Evolutionary conservation across 2,797 vertebrate genomes (phyloP), one percentile per base, ranked within the genome.

Genomic region (Danio kyathit): DNA sequence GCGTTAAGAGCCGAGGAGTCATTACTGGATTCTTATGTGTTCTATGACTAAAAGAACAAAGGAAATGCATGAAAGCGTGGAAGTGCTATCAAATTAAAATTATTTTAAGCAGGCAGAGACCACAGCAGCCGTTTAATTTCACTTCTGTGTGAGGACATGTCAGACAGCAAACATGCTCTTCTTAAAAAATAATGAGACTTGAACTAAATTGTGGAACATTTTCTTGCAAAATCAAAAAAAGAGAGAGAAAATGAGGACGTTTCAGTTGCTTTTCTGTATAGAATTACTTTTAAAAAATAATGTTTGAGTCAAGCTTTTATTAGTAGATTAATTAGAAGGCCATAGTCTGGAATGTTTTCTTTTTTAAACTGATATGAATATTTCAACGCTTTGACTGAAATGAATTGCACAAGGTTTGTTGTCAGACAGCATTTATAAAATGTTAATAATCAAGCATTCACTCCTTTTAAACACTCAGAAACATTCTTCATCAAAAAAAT

Each of bases 51-150:
- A 74, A 74, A 59, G 71, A 60, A 74, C 71, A 74, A 74, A 60
- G 56, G 43, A 44, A 74, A 48, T 4, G 56, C 56, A 60, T 60
- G 44, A 38, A 46, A 59, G 56, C 13, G 6, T 74, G 21, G 19
- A 74, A 38, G 56, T 60, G 71, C 71, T 60, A 60, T 74, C 43
- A 74, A 60, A 74, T 74, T 60, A 74, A 48, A 74, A 74, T 48
- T 38, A 74, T 76, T 54, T 66, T 65, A 66, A 46, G 14, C 63
- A 46, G 6, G 38, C 41, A 66, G 17, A 56, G 48, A 38, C 41
- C 71, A 74, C 14, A 48, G 43, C 4, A 48, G 56, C 48, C 10
- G 1, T 61, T 75, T 65, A 21, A 43, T 54, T 76, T 54, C 8
- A 57, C 43, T 69, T 78, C 19, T 38, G 17, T 69, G 11, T 7